Evolutionary conservation across 2,797 vertebrate genomes (phyloP).

Genomic region (Acrossocheilus wenchowensis): DNA sequence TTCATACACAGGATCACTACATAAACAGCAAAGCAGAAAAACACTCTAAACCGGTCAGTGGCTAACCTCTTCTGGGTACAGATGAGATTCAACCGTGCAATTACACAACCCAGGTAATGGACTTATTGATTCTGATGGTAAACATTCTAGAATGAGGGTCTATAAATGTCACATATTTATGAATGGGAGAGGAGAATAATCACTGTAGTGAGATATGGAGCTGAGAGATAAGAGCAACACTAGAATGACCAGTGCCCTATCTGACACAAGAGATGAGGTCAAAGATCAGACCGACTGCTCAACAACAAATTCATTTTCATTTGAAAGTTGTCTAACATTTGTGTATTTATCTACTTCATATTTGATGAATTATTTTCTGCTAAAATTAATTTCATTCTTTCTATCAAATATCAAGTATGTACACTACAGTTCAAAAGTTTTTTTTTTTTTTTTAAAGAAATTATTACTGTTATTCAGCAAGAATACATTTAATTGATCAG

Average conservation of each 20-base stretch:
- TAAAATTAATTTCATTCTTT: not conserved
- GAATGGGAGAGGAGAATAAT: constrained; percentile 4
- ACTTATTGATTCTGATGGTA: constrained; percentile 13
- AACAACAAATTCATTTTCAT: not conserved
- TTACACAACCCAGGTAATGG: not conserved
- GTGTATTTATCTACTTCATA: not conserved
- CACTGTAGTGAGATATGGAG: constrained; percentile 12
- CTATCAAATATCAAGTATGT: not conserved
- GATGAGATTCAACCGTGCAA: not conserved
- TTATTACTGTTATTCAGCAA: not conserved
- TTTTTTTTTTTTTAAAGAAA: not conserved
- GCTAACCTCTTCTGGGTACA: not conserved
- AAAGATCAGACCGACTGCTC: constrained; percentile 4
- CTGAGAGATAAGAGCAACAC: constrained; percentile 20
- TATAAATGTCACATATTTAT: constrained; percentile 26
- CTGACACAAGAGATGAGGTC: constrained; percentile 3
- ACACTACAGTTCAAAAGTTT: not conserved
- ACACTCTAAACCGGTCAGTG: constrained; percentile 32
- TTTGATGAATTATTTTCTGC: not conserved
- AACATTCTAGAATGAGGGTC: constrained; percentile 21
- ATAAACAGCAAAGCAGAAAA: constrained; percentile 62
- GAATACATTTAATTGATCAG: not conserved
- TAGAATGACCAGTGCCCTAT: not conserved
- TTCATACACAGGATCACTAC: constrained; percentile 61
- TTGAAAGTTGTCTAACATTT: not conserved